A percentile compares a stretch with the other conserved stretches of the same genome.
These are phyloP conservation scores for Scaptomyza caliginosa DNA, from an alignment of 2,888 invertebrate genomes.

Conservation along the genomic window DNA sequence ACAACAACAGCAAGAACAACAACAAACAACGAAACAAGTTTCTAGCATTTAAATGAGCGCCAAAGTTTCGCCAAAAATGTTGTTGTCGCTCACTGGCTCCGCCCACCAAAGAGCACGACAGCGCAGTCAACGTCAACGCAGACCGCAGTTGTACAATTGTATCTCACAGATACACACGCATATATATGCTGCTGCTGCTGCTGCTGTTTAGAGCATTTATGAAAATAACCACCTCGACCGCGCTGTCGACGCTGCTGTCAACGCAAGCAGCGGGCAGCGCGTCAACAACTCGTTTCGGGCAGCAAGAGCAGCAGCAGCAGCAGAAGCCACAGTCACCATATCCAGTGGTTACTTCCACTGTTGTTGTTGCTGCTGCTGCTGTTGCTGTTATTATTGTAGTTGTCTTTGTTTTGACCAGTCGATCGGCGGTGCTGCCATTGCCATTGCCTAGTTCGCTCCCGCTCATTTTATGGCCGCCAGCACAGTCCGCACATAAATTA, in stretches of 20 bases:
- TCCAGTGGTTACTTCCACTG: constrained; percentile 47
- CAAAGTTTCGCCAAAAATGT: constrained; percentile 64
- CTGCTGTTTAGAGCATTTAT: constrained; percentile 58
- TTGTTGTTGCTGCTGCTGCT: constrained; percentile 15
- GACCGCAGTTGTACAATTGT: constrained; percentile 21
- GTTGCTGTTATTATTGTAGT: constrained; percentile 37
- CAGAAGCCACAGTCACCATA: constrained; percentile 36
- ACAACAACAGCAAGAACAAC: constrained; percentile 21
- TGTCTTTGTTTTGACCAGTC: constrained; percentile 72
- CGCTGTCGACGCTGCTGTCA: constrained; percentile 31
- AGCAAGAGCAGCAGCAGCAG: constrained; percentile 52
- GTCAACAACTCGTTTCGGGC: constrained; percentile 61
- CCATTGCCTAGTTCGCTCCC: constrained; percentile 44
- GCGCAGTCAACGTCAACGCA: constrained; percentile 22
- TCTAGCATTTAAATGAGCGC: constrained; percentile 72
- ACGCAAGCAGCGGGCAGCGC: constrained; percentile 16
- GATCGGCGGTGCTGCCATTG: constrained; percentile 54
- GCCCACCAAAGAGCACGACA: constrained; percentile 67
- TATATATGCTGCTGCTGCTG: constrained; percentile 16
- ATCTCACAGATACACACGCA: constrained; percentile 27
- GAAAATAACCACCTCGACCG: constrained; percentile 64
- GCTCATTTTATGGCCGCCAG: constrained; percentile 60
- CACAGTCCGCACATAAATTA: constrained; percentile 64
- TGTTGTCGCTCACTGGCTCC: constrained; percentile 66
- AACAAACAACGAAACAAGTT: constrained; percentile 48